A percentile compares a stretch with the other conserved stretches of the same genome.
These are phyloP conservation scores for Drosophila malerkotliana DNA, from an alignment of 1,140 invertebrate genomes.

Conservation along the genomic window DNA sequence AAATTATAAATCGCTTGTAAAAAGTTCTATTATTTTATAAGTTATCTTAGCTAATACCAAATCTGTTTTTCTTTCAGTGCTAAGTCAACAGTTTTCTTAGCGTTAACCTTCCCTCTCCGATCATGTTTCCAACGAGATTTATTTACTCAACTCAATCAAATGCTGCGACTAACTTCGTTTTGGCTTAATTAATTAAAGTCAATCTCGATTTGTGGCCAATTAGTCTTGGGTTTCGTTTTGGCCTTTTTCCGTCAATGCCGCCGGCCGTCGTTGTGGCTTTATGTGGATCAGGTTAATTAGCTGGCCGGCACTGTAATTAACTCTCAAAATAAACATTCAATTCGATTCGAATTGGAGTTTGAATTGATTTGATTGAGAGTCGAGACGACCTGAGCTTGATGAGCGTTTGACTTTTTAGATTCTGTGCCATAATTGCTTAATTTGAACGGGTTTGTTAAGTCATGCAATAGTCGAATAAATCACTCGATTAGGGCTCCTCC, in stretches of 20 bases:
- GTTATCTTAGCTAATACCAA: not conserved
- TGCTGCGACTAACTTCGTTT: constrained; percentile 23
- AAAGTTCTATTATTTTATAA: too few relatives aligned
- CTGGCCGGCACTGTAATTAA: constrained; percentile 56
- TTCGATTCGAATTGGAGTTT: constrained; percentile 28
- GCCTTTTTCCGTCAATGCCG: constrained; percentile 45
- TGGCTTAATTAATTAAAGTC: constrained; percentile 72
- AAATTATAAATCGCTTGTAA: not conserved
- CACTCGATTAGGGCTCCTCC: constrained; percentile 57
- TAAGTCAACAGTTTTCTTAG: not conserved
- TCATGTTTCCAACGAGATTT: constrained; percentile 50
- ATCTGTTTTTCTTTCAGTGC: constrained; percentile 5
- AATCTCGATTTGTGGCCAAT: constrained; percentile 74
- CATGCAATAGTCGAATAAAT: constrained; percentile 80
- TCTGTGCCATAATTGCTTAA: constrained; percentile 69
- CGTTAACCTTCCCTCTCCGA: constrained; percentile 30
- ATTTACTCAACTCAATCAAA: constrained; percentile 59
- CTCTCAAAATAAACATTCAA: constrained; percentile 64
- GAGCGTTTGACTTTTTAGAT: constrained; percentile 35
- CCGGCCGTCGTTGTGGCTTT: constrained; percentile 34
- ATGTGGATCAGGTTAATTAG: constrained; percentile 79
- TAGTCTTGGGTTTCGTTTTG: constrained; percentile 61
- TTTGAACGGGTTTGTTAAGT: constrained; percentile 66
- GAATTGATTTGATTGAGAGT: not conserved
- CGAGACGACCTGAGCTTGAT: constrained; percentile 11